Evolutionary conservation across 2,888 invertebrate genomes (phyloP).

Genomic region (Tachystola acroxantha): DNA sequence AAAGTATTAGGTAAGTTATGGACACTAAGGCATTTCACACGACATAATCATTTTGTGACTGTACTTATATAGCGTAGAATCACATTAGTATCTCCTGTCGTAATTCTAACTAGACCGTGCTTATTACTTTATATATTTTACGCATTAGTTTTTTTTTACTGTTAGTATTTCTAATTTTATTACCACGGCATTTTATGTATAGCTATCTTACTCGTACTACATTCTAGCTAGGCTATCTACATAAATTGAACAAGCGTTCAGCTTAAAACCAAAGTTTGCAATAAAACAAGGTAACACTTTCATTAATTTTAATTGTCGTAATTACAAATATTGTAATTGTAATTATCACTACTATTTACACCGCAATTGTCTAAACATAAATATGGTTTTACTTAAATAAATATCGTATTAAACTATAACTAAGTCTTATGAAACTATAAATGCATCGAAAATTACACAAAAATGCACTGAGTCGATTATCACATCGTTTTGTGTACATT

Average conservation of each 20-base stretch:
- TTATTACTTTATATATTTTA: too few species aligned
- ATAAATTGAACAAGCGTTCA: too few species aligned
- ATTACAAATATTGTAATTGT: constrained; percentile 72
- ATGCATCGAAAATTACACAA: constrained; percentile 64
- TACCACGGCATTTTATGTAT: too few species aligned
- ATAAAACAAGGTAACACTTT: constrained; percentile 19
- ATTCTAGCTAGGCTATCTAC: too few species aligned
- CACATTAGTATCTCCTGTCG: too few species aligned
- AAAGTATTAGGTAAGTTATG: constrained; percentile 94
- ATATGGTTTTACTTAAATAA: constrained; percentile 44
- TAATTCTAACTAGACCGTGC: too few species aligned
- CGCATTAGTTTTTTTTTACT: too few species aligned
- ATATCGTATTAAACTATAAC: constrained; percentile 18
- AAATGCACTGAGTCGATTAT: constrained; percentile 55
- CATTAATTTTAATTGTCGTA: constrained; percentile 55
- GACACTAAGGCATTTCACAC: too few species aligned
- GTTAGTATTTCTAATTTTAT: too few species aligned
- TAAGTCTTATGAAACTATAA: constrained; percentile 38
- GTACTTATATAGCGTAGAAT: too few species aligned
- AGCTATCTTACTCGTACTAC: too few species aligned
- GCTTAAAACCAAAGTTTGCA: background rate
- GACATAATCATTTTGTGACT: too few species aligned
- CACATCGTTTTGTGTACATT: constrained; percentile 68
- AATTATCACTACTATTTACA: constrained; percentile 71
- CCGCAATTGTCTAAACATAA: constrained; percentile 53